phyloP scores from a whole-genome alignment of 2,888 invertebrate species.

The Platyscelio sp. region DNA sequence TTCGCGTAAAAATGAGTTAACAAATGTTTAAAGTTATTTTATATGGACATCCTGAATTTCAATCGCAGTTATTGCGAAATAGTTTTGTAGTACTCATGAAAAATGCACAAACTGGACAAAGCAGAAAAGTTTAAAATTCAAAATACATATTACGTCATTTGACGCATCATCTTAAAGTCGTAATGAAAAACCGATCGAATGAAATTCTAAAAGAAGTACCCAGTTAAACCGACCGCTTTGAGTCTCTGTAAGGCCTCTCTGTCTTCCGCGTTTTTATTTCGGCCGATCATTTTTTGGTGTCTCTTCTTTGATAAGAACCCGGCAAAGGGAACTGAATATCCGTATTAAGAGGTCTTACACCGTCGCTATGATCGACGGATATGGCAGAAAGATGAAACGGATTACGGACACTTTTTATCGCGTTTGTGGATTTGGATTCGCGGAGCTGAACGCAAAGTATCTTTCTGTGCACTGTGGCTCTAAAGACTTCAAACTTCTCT shows the following conservation, averaged over 20 bases:
- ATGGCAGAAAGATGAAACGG: conserved; percentile 69
- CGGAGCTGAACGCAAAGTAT: conserved; percentile 57
- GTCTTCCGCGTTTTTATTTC: conserved; percentile 66
- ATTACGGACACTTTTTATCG: conserved; percentile 67
- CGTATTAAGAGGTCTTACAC: conserved; percentile 65
- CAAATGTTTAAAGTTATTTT: no score
- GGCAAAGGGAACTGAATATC: conserved; percentile 60
- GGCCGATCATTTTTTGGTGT: conserved; percentile 72
- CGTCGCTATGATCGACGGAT: conserved; percentile 63
- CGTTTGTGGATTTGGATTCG: conserved; percentile 62
- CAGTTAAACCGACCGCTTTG: conserved; percentile 53
- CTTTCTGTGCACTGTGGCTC: conserved; percentile 45
- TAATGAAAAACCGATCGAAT: background rate
- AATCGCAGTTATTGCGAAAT: no score
- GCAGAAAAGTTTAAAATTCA: no score
- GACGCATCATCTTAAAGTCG: background rate
- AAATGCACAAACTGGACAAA: no score
- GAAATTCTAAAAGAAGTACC: conserved; percentile 18
- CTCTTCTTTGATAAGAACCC: conserved; percentile 72
- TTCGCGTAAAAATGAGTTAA: no score
- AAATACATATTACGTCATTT: no score
- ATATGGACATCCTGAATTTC: no score
- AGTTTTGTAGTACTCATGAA: no score
- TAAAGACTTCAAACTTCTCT: conserved; percentile 58
- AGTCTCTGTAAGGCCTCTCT: conserved; percentile 4